Percentiles rank a stretch among this genome's conserved stretches.
These are phyloP conservation scores for Ernsta delagoae DNA, from an alignment of 2,888 invertebrate genomes.

Conservation along the genomic window DNA sequence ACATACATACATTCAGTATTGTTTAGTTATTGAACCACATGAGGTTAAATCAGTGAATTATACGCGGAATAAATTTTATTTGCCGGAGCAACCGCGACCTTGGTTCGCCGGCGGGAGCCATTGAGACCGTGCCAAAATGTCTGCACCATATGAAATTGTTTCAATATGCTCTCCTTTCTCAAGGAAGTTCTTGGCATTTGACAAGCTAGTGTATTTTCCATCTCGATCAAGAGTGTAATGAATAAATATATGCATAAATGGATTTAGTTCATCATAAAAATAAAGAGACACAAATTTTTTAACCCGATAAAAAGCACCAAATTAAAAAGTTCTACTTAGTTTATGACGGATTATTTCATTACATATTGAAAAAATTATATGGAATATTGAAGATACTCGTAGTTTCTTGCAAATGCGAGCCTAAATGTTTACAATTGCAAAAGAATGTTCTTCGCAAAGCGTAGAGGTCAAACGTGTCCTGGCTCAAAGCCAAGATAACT, in stretches of 20 bases:
- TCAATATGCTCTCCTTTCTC: constrained; percentile 36
- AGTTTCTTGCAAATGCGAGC: neutral
- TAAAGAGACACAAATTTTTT: too few species aligned
- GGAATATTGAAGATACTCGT: too few species aligned
- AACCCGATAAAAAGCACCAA: too few species aligned
- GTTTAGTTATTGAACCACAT: constrained; percentile 36
- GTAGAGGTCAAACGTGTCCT: constrained; percentile 29
- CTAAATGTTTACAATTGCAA: constrained; percentile 15
- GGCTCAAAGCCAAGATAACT: constrained; percentile 31
- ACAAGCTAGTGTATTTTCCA: neutral
- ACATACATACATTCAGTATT: constrained; percentile 17
- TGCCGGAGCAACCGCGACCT: constrained; percentile 63
- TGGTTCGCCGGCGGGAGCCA: constrained; percentile 47
- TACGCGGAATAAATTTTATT: constrained; percentile 51
- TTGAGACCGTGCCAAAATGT: constrained; percentile 64
- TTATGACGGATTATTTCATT: too few species aligned
- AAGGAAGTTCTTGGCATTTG: constrained; percentile 18
- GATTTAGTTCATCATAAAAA: too few species aligned
- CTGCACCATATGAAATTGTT: constrained; percentile 34
- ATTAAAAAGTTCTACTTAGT: too few species aligned
- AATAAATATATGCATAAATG: too few species aligned
- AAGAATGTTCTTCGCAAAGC: constrained; percentile 13
- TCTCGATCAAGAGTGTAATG: too few species aligned
- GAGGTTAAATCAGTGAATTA: constrained; percentile 33
- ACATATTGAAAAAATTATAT: too few species aligned